A percentile compares a stretch with the other conserved stretches of the same genome.
These are phyloP conservation scores for Poeciliopsis occidentalis DNA, from an alignment of 2,113 vertebrate genomes.

Conservation along the genomic window DNA sequence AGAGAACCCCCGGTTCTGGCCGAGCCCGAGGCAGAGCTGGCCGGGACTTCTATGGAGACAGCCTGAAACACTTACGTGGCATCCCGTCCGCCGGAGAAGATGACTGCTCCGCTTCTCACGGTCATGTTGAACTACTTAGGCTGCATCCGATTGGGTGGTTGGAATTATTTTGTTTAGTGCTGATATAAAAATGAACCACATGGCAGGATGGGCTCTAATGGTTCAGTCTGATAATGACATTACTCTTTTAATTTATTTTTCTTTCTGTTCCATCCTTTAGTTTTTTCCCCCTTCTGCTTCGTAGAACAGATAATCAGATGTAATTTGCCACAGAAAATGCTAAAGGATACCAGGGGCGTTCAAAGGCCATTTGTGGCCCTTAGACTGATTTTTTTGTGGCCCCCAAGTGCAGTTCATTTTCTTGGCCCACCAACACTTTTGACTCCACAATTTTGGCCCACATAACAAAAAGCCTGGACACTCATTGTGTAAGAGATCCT, in stretches of 20 bases:
- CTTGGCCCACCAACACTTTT: too few species aligned
- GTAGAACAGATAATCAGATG: constrained; percentile 8
- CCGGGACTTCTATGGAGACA: constrained; percentile 71
- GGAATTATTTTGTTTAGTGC: constrained; percentile 70
- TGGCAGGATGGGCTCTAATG: constrained; percentile 56
- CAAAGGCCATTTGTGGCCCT: too few species aligned
- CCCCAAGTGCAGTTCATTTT: too few species aligned
- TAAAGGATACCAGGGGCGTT: not conserved
- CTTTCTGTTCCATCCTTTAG: constrained; percentile 1
- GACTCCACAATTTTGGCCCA: too few species aligned
- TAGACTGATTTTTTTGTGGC: too few species aligned
- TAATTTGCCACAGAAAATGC: not conserved
- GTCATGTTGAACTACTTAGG: constrained; percentile 77
- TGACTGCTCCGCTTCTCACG: constrained; percentile 53
- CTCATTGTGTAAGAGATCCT: too few species aligned
- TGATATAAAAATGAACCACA: constrained; percentile 75
- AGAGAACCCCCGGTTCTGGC: constrained; percentile 62
- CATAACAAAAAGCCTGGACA: too few species aligned
- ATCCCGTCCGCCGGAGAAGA: constrained; percentile 71
- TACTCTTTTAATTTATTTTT: constrained; percentile 11
- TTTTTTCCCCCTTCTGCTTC: not conserved
- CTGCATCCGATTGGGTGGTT: constrained; percentile 78
- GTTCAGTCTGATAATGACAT: constrained; percentile 51
- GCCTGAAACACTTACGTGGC: constrained; percentile 76
- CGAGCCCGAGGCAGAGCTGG: constrained; percentile 66